A percentile compares a stretch with the other conserved stretches of the same genome.
phyloP scores from a whole-genome alignment of 2,797 vertebrate genomes.

The Saxicola maurus region DNA sequence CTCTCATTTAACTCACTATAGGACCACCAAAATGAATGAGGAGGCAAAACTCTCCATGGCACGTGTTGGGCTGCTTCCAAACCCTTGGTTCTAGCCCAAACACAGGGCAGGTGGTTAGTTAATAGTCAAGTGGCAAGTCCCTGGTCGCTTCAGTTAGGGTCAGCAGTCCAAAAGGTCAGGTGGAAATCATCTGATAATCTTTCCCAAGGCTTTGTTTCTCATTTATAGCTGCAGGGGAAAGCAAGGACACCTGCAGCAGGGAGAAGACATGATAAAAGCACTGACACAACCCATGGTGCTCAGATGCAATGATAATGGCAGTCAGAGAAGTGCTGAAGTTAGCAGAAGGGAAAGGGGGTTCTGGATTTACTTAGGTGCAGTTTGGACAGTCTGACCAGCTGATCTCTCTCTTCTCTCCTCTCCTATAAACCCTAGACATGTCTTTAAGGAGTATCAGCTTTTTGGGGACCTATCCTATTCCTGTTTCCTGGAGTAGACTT shows the following conservation, averaged over 20 bases:
- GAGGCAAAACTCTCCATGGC: neutral
- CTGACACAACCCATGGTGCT: neutral
- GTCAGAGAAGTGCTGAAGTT: neutral
- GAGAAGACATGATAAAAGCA: neutral
- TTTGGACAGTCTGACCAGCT: neutral
- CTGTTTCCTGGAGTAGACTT: neutral
- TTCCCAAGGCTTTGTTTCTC: neutral
- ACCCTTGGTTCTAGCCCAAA: neutral
- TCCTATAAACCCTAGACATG: neutral
- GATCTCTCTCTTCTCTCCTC: neutral
- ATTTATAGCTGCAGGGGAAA: neutral
- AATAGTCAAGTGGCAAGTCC: neutral
- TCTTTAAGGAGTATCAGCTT: neutral
- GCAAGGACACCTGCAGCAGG: neutral
- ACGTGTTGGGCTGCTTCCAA: accelerated
- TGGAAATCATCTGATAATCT: neutral
- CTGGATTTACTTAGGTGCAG: neutral
- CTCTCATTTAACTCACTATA: neutral
- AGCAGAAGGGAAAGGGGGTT: neutral
- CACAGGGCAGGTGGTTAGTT: neutral
- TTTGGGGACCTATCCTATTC: neutral
- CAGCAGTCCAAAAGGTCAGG: neutral
- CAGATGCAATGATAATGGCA: neutral
- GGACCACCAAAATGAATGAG: neutral
- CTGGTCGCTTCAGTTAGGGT: neutral